Evolutionary conservation across 2,888 invertebrate species (phyloP), one percentile per base, ranked within the genome.

Genomic region (Lepeophtheirus nordmannii): DNA sequence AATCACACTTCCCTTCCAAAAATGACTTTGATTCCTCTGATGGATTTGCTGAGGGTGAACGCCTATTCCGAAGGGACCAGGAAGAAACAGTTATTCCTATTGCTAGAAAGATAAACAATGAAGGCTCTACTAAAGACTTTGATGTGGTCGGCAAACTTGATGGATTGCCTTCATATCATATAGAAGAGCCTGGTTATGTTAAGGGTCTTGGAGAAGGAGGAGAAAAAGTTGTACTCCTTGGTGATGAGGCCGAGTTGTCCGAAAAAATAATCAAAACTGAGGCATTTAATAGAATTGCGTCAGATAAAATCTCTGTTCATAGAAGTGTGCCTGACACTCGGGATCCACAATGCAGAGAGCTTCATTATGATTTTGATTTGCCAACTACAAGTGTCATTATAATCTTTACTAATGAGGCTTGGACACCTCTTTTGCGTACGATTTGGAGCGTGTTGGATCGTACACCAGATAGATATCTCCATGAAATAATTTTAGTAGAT

Each of bases 371-470:
- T 71, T 80, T 81, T 7, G 80, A 81, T 67, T 76, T 94, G 1
- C 81, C 81, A 5, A 82, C 82, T 0, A 84, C 86, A 1, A 87
- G 86, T 68, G 83, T 90, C n/a, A 80, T 89, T 68, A 81, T 89
- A 53, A 88, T 91, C 69, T 93, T 90, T 78, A 88, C 85, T 74
- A 89, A 93, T 75, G 92, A 93, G 76, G 88, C 89, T 0, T 90
- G 87, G 79, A 87, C 89, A 60, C 84, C 89, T 53, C 79, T 91
- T 57, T 73, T 90, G 53, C 76, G 91, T 68, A 92, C 91, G 0
- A 82, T 90, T n/a, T 86, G 89, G 81, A 89, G 88, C 74, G 89
- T 91, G n/a, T 78, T 92, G 64, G 85, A 87, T 74, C 78, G 84
- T 76, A 84, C 80, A 20, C 80, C 80, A 7, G 75, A 76, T n/a